A percentile compares a stretch with the other conserved stretches of the same genome.
Evolutionary conservation across 92 coral and sea anemone species (phyloP).

Genomic region (Epizoanthus rinbou): DNA sequence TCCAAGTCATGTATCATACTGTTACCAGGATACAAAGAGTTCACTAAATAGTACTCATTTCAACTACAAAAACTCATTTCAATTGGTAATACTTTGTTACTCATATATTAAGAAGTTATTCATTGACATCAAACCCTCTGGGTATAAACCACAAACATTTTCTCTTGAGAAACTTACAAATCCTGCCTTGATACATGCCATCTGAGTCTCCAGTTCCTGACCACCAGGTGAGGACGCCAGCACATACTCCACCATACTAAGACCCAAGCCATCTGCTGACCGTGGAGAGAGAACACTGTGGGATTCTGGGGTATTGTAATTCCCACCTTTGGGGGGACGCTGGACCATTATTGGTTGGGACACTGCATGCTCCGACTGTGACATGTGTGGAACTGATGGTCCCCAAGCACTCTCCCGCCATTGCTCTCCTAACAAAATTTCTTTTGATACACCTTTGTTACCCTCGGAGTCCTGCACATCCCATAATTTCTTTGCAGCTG

Average conservation of each 20-base stretch:
- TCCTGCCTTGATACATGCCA: constrained; percentile 80
- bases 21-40: no score
- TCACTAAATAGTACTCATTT: no score
- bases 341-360: constrained; percentile 99
- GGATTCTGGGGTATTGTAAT: constrained; percentile 72
- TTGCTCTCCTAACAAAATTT: constrained; percentile 88
- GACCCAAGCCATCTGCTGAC: constrained; percentile 96
- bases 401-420: constrained; percentile 96
- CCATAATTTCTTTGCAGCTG: constrained; percentile 98
- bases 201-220: constrained; percentile 84
- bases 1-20: no score
- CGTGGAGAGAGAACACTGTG: constrained; percentile 95
- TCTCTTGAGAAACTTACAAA: constrained; percentile 71
- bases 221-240: constrained; percentile 97
- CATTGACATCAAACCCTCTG: no score
- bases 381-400: constrained; percentile 92
- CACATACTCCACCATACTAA: constrained; percentile 98
- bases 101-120: no score
- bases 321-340: constrained; percentile 87
- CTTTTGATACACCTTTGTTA: constrained; percentile 78
- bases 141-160: neutral
- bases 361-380: constrained; percentile 99
- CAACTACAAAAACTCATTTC: no score
- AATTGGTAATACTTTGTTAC: no score
- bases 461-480: constrained; percentile 95